Evolutionary conservation across 2,888 invertebrate species (phyloP), one percentile per base, ranked within the genome.

Genomic region (Ichneumoninae sp.): DNA sequence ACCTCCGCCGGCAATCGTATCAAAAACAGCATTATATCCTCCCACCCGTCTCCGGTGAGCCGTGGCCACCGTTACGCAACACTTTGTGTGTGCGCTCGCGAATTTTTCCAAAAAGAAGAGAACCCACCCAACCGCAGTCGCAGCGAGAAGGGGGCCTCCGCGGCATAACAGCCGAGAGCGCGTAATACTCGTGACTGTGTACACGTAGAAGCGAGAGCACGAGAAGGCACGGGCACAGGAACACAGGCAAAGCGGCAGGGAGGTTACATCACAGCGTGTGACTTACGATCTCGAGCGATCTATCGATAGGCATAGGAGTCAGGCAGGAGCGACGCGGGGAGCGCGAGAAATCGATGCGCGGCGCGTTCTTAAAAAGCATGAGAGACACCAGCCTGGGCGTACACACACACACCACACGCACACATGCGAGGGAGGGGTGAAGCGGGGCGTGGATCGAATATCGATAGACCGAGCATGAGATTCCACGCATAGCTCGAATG

Each of bases 231-330:
- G 26, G 50, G 68, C 33, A 44, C 68, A 84, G 84, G 81, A 84
- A 78, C 74, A 81, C 40, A 68, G 16, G 63, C 63, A 30, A 74
- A 78, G 66, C 63, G 63, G 63, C 57, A 47, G 50, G 52, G 78
- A 30, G 73, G 84, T 84, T 84, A 81, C 84, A 81, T 84, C 81
- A 84, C 70, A 81, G 77, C 84, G 84, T 84, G 84, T 84, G 84
- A 84, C 84, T 84, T 74, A 63, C 66, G 84, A 84, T 81, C 76
- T 84, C 84, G 81, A 47, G 52, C 81, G 84, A 84, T 84, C 81
- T 81, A 74, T 81, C 77, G 81, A 78, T 78, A 63, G 52, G 52
- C 50, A 68, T 44, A 36, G 13, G 40, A 76, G 36, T 66, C 52
- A n/a, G 60, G 36, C 33, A 3, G 60, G 50, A 33, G 63, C 60